Conservation (phyloP, 2,797 vertebrate species). For the Danio albolineatus region DNA sequence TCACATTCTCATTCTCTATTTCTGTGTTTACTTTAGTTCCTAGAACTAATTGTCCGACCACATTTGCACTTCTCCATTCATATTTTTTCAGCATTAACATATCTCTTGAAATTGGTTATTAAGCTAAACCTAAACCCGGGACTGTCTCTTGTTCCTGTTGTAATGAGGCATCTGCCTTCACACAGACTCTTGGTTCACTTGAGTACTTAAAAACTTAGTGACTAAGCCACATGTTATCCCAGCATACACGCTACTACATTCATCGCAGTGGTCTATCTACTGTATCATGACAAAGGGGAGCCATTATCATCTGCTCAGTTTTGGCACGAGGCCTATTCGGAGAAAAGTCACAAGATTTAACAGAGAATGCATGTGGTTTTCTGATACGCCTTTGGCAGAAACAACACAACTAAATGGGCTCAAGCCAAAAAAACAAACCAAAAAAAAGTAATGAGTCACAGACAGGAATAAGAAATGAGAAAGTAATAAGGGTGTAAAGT, state of each 20-base stretch:
- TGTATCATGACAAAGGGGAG: not conserved
- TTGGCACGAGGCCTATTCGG: slow-evolving; percentile 1
- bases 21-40: not conserved
- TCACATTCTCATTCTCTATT: too few relatives aligned
- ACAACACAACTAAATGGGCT: not conserved
- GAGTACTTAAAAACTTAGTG: not conserved
- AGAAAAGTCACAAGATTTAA: not conserved
- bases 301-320: not conserved
- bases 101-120: not conserved
- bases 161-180: not conserved
- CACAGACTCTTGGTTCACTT: not conserved
- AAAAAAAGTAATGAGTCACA: not conserved
- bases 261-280: not conserved
- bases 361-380: not conserved
- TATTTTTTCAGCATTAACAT: not conserved
- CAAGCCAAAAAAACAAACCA: slow-evolving; percentile 2
- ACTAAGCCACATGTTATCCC: not conserved
- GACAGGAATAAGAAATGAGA: slow-evolving; percentile 2
- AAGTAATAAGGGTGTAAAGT: not conserved
- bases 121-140: too few relatives aligned
- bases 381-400: slow-evolving; percentile 12
- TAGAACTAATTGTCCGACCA: not conserved
- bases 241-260: not conserved
- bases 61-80: not conserved
- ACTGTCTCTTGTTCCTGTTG: not conserved